These are phyloP conservation scores for Doris montereyensis DNA, from an alignment of 2,888 invertebrate species.

Conservation along the genomic window DNA sequence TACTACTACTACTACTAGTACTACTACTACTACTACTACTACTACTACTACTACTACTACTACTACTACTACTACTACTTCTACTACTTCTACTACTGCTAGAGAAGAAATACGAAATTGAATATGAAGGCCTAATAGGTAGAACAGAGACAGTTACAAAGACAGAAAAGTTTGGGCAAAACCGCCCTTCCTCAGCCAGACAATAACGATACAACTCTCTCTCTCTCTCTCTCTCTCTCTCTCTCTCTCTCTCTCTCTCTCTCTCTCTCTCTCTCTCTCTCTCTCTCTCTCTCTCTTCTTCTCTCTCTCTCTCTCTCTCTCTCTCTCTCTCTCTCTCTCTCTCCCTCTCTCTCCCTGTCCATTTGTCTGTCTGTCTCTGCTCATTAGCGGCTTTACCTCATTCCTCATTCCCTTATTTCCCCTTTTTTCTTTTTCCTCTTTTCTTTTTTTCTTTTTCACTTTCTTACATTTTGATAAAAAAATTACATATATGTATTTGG, in stretches of 20 bases:
- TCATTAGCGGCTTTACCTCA: too few species aligned
- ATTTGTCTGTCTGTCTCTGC: too few species aligned
- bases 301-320: neutral
- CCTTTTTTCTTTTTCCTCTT: neutral
- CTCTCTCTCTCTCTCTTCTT: neutral
- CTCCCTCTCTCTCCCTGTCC: too few species aligned
- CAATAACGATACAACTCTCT: too few species aligned
- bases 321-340: neutral
- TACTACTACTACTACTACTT: constrained; percentile 11
- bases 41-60: constrained; percentile 12
- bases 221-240: constrained; percentile 14
- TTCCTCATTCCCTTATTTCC: too few species aligned
- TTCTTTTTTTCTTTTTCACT: neutral
- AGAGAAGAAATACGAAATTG: too few species aligned
- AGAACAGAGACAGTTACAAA: too few species aligned
- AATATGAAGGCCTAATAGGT: too few species aligned
- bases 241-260: constrained; percentile 5
- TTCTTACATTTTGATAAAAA: too few species aligned
- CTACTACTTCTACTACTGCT: constrained; percentile 4
- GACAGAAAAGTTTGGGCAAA: too few species aligned
- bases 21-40: constrained; percentile 5
- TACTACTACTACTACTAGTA: constrained; percentile 7
- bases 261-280: neutral
- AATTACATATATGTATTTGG: neutral
- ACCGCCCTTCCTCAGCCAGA: too few species aligned